Percentiles rank a stretch among this genome's conserved stretches.
These are phyloP conservation scores for Calephelis virginiensis DNA, from an alignment of 1,140 invertebrate species.

Conservation along the genomic window DNA sequence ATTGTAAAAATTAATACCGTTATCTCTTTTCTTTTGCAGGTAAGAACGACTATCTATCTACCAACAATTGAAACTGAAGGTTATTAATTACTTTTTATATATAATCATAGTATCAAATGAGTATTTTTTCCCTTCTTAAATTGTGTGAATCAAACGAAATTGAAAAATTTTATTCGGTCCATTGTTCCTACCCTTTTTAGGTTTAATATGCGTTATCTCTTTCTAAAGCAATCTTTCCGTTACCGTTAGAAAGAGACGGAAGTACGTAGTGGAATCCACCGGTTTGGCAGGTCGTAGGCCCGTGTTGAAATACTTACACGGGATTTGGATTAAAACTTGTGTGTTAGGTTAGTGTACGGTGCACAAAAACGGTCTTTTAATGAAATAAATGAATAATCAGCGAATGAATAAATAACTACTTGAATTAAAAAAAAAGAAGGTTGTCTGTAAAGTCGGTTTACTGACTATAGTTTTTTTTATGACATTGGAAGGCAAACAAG, in stretches of 20 bases:
- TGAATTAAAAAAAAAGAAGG: too few relatives aligned
- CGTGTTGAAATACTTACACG: conserved; percentile 72
- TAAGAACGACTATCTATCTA: conserved; percentile 23
- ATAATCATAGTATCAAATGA: conserved; percentile 6
- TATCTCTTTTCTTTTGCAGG: conserved; percentile 32
- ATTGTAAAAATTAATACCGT: too few relatives aligned
- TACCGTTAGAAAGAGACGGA: conserved; percentile 40
- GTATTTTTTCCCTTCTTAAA: conserved; percentile 24
- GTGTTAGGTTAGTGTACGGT: conserved; percentile 43
- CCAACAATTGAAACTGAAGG: conserved; percentile 24
- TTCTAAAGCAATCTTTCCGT: conserved; percentile 27
- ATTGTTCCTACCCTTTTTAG: conserved; percentile 33
- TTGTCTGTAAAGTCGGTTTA: too few relatives aligned
- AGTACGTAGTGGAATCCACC: conserved; percentile 41
- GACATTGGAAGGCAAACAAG: too few relatives aligned
- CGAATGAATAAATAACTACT: too few relatives aligned
- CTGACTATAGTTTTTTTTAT: too few relatives aligned
- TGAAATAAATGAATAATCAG: background rate
- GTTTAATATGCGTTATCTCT: conserved; percentile 35
- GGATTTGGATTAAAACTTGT: conserved; percentile 67
- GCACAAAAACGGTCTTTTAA: conserved; percentile 33
- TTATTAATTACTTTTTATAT: conserved; percentile 38
- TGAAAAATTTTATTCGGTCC: conserved; percentile 45
- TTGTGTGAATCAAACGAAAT: conserved; percentile 43
- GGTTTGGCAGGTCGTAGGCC: conserved; percentile 45